Base-by-base conservation (phyloP, 2,797 vertebrate species). In the Syngnathus acus region DNA sequence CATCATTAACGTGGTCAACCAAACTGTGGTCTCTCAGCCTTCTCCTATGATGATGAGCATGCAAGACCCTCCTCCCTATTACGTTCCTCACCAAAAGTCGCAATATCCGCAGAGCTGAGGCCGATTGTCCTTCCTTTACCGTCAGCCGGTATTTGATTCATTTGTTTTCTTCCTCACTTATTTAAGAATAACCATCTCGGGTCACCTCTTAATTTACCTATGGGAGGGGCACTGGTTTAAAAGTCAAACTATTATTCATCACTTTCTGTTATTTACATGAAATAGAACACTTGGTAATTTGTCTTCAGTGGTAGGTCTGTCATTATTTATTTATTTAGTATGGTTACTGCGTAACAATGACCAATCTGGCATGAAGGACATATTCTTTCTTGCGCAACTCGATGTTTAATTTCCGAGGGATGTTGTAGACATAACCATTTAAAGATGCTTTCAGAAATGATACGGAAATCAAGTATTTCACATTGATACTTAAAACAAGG, bases 321-420 rank as follows among this genome's bases (percentile, higher is more conserved):
- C 11, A 10, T 9, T 43, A 3, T 43, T 9, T 43, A 9, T 43
- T 11, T 10, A 43, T 81, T 86, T 89, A 87, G 84, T 80, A 87
- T 88, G 85, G 87, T 90, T 90, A 87, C 86, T 82, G 83, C 89
- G 88, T 90, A 90, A 90, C 88, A 88, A 84, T 84, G 78, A 84
- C 86, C 87, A 86, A 78, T 76, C 74, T 75, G 78, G 74, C 76
- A 75, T 81, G 79, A 81, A 74, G 39, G 48, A 82, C 80, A 77
- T 84, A 82, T 89, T 85, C 73, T 82, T 84, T 86, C 78, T 85
- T 83, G 79, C 80, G 83, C 32, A 83, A 81, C 83, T 88, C 84
- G 83, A 62, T 76, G 86, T 87, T 32, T 32, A 32, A 32, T 32
- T 32, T 32, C 32, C 32, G 32, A 32, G 32, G 4, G 32, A 32